Evolutionary conservation across 2,797 vertebrate species (phyloP), one percentile per base, ranked within the genome.

Genomic region (Sebastes oblongus): DNA sequence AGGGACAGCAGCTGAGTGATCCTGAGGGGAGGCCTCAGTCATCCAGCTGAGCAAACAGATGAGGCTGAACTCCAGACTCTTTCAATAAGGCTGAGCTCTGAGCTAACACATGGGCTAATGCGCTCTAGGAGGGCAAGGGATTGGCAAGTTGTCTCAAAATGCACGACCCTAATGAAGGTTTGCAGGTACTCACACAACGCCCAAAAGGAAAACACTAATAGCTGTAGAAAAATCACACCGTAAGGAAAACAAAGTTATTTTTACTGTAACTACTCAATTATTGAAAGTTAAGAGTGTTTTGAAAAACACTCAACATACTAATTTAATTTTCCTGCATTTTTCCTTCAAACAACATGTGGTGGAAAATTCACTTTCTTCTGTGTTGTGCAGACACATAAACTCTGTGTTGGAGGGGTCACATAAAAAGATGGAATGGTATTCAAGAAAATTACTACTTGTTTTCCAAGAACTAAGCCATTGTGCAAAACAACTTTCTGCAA

Each of bases 31-130:
- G 82, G 54, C 39, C 65, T 30, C 78, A 84, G 68, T 86, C 80
- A 86, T 88, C 83, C 92, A 93, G 88, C 92, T 94, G 90, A 87
- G 91, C 83, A 93, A 93, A 92, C 80, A 90, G 62, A 78, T 56
- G 75, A 82, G 39, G 72, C 46, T 55, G 72, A 52, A 80, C 68
- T 30, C 81, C 77, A 83, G 77, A 74, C 83, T 78, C 75, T 81
- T 81, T 82, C 73, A 89, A 84, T 88, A 79, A 86, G 30, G 46
- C 69, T 82, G 75, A 85, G 80, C 77, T 78, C 78, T 82, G 77
- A 82, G 74, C 79, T 80, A 86, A 86, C 85, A 87, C 61, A 54
- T 18, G 54, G 69, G 66, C 66, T 88, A 80, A 86, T 77, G 77
- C 81, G 30, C 30, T 32, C 64, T 32, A 34, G 78, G 61, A 80